Evolutionary conservation across 2,113 vertebrate genomes (phyloP).

Genomic region (Epinephelus moara): DNA sequence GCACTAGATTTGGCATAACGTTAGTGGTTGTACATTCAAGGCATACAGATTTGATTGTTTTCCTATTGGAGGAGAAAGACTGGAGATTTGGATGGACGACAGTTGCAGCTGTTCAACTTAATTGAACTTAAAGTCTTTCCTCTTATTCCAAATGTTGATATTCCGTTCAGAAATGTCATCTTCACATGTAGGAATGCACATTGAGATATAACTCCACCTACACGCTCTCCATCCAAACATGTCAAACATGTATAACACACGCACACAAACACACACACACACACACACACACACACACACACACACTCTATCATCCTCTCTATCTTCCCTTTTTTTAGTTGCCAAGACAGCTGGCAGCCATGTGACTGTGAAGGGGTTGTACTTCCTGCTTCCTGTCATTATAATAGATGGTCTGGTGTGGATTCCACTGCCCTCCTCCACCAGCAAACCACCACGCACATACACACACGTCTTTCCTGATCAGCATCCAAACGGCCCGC

Average conservation of each 20-base stretch:
- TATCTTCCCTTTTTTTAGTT: conserved; percentile 53
- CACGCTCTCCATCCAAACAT: not conserved
- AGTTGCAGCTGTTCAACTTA: conserved; percentile 38
- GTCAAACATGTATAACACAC: not conserved
- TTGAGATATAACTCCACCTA: conserved; percentile 11
- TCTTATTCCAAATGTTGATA: conserved; percentile 6
- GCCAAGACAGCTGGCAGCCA: conserved; percentile 79
- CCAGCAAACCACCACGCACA: conserved; percentile 38
- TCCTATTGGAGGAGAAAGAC: conserved; percentile 13
- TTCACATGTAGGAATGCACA: conserved; percentile 53
- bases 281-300: conserved; percentile 7
- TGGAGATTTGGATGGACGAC: conserved; percentile 10
- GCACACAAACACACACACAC: not conserved
- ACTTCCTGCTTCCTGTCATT: conserved; percentile 96
- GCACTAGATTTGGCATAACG: conserved; percentile 54
- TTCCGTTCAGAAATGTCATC: conserved; percentile 14
- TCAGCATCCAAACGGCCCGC: conserved; percentile 58
- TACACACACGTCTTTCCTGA: conserved; percentile 60
- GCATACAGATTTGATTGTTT: conserved; percentile 31
- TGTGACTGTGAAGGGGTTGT: conserved; percentile 76
- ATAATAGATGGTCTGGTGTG: conserved; percentile 78
- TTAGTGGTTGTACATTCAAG: conserved; percentile 42
- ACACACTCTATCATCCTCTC: conserved; percentile 57
- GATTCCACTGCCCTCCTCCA: conserved; percentile 61
- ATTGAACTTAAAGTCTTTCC: conserved; percentile 65